Conservation (phyloP, 1,140 invertebrate species). For the Babylonia areolata region DNA sequence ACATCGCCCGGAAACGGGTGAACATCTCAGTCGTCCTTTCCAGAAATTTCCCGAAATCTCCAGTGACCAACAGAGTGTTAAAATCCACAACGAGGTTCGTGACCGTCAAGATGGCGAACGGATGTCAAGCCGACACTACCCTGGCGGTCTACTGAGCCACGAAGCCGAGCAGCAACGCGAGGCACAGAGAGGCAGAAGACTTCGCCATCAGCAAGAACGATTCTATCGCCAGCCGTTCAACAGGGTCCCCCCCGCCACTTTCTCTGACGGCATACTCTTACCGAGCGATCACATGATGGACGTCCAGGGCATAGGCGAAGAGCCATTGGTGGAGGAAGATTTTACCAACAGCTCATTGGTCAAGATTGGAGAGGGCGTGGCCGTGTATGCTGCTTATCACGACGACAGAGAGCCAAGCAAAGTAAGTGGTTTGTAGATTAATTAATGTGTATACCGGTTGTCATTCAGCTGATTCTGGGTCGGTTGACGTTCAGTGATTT, state of each 20-base stretch:
- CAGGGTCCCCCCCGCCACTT: not conserved
- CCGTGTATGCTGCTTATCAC: conserved; percentile 32
- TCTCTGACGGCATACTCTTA: not conserved
- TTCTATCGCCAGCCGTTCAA: not conserved
- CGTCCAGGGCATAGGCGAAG: not conserved
- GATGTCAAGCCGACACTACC: too few relatives aligned
- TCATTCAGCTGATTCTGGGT: too few relatives aligned
- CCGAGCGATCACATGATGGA: not conserved
- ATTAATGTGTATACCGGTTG: too few relatives aligned
- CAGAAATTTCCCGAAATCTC: too few relatives aligned
- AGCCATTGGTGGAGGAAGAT: not conserved
- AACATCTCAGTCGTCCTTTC: too few relatives aligned
- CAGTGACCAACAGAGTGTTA: too few relatives aligned
- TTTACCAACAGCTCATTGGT: conserved; percentile 31
- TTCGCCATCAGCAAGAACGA: not conserved
- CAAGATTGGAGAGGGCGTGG: conserved; percentile 23
- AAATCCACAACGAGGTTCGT: not conserved
- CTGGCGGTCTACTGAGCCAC: not conserved
- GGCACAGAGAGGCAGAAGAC: not conserved
- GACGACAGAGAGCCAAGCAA: conserved; percentile 8
- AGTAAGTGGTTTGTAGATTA: too few relatives aligned
- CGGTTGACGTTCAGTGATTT: too few relatives aligned
- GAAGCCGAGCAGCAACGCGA: not conserved
- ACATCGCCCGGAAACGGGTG: too few relatives aligned
- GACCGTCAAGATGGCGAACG: not conserved